These are phyloP conservation scores for Anarrhichthys ocellatus DNA, from an alignment of 2,113 vertebrate species.

Conservation along the genomic window DNA sequence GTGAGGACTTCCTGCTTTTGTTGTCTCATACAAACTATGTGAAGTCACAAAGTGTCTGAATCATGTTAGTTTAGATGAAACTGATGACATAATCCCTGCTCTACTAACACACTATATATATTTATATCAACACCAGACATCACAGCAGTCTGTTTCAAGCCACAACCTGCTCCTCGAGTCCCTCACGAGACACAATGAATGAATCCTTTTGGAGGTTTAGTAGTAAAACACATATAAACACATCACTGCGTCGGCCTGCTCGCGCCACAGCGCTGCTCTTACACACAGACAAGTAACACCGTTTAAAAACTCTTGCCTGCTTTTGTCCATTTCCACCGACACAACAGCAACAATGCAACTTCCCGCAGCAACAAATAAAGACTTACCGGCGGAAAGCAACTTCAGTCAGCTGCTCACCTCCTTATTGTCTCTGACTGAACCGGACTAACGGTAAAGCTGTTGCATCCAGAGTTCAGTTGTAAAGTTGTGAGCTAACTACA, in stretches of 20 bases:
- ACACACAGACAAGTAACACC: no score
- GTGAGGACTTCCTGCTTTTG: background rate
- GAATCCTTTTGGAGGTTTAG: no score
- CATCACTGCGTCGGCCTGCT: background rate
- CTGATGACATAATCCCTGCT: background rate
- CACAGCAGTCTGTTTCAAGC: no score
- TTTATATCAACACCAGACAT: no score
- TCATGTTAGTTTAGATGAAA: no score
- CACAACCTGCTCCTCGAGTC: no score
- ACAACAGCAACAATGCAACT: background rate
- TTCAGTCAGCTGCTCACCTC: constrained; percentile 49
- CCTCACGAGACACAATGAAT: no score
- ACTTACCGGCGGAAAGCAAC: constrained; percentile 51
- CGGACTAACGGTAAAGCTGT: background rate
- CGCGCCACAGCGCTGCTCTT: background rate
- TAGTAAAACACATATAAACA: no score
- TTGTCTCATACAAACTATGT: background rate
- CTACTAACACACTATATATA: background rate
- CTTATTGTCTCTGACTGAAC: constrained; percentile 18
- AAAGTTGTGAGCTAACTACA: constrained; percentile 26
- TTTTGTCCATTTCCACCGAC: background rate
- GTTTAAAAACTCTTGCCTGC: background rate
- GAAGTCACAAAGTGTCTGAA: background rate
- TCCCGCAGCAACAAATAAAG: background rate
- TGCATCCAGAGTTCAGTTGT: background rate